A percentile compares a stretch with the other conserved stretches of the same genome.
Evolutionary conservation across 2,888 invertebrate genomes (phyloP).

Genomic region (Entomobrya multifasciata): DNA sequence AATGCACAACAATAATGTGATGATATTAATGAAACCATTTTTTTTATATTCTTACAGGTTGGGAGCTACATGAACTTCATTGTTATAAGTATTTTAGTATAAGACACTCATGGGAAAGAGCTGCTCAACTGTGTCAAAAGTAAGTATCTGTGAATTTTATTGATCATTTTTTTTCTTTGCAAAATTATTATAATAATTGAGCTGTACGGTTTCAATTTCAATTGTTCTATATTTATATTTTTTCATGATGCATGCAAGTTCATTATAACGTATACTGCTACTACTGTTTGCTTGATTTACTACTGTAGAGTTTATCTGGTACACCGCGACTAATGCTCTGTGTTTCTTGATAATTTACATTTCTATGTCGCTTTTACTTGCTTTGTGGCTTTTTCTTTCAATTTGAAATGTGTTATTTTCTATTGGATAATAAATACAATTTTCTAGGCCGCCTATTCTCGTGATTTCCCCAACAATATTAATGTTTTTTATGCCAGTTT

Average conservation of each 20-base stretch:
- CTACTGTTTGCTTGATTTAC: slow-evolving; percentile 1
- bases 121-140: slow-evolving; percentile 96
- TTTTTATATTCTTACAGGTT: slow-evolving; percentile 86
- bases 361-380: slow-evolving; percentile 12
- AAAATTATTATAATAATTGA: slow-evolving; percentile 29
- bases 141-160: slow-evolving; percentile 82
- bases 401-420: no score
- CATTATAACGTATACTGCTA: neutral
- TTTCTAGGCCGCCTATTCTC: neutral
- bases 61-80: slow-evolving; percentile 94
- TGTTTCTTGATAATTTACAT: neutral
- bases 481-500: no score
- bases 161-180: slow-evolving; percentile 43
- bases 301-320: no score
- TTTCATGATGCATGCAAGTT: neutral
- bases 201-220: slow-evolving; percentile 37
- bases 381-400: slow-evolving; percentile 21
- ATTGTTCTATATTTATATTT: slow-evolving; percentile 35
- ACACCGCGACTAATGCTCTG: neutral
- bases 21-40: slow-evolving; percentile 16
- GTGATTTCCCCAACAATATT: slow-evolving; percentile 1
- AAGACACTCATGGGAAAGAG: slow-evolving; percentile 97
- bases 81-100: slow-evolving; percentile 98
- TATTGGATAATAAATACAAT: no score
- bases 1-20: neutral